These are phyloP conservation scores for Dendroctonus ponderosae DNA, from an alignment of 1,140 invertebrate species.

Conservation along the genomic window DNA sequence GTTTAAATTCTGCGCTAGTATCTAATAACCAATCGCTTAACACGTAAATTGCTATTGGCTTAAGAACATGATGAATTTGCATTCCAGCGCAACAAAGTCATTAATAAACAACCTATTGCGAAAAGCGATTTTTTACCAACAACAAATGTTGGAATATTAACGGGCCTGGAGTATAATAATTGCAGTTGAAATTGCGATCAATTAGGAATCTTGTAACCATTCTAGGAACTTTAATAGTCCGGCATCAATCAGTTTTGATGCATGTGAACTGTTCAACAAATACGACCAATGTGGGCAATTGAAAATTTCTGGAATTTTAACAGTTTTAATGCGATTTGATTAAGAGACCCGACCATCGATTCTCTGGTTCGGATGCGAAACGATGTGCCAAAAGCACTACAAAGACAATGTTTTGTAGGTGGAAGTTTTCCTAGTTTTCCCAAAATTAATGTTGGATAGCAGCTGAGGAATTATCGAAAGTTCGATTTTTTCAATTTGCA, in stretches of 20 bases:
- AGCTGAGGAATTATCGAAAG: too few relatives aligned
- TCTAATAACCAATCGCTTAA: conserved; percentile 4
- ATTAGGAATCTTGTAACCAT: conserved; percentile 12
- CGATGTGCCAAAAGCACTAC: too few relatives aligned
- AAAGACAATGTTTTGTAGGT: too few relatives aligned
- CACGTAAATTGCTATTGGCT: conserved; percentile 6
- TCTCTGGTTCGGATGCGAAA: too few relatives aligned
- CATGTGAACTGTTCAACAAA: background rate
- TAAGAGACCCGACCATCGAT: too few relatives aligned
- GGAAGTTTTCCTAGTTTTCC: too few relatives aligned
- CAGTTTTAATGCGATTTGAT: too few relatives aligned
- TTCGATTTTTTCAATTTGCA: too few relatives aligned
- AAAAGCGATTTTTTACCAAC: conserved; percentile 3
- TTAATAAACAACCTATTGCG: conserved; percentile 11
- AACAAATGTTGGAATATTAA: background rate
- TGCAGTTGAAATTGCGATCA: background rate
- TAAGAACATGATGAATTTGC: conserved; percentile 10
- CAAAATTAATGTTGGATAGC: too few relatives aligned
- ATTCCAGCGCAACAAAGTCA: conserved; percentile 1
- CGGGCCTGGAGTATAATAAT: conserved; percentile 4
- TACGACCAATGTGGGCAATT: too few relatives aligned
- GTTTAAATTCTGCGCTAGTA: too few relatives aligned
- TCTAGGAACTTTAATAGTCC: conserved; percentile 4
- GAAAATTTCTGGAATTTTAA: too few relatives aligned
- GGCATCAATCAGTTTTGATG: conserved; percentile 3